Evolutionary conservation across 2,113 vertebrate species (phyloP), one percentile per base, ranked within the genome.

Genomic region (Cariama cristata): DNA sequence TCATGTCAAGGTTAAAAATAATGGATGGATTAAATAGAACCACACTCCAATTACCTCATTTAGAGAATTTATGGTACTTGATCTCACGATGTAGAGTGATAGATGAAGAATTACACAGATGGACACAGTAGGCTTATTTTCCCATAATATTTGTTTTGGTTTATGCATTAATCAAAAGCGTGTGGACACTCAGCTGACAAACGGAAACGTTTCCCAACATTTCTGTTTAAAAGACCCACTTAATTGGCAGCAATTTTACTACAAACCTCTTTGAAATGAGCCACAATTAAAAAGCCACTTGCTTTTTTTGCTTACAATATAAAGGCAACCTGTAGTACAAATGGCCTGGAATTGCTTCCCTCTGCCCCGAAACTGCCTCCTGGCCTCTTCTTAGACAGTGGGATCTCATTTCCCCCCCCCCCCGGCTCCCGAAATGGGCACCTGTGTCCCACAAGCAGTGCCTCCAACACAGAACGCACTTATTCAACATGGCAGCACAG

Each of bases 1-100:
- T 40, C 18, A 4, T 2, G 71, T 90, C 88, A 92, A 92, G 90
- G 90, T 96, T 92, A 96, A 62, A 93, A 86, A 67, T 77, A 71
- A 93, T 3, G 79, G 44, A 47, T 55, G 79, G 71, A 55, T 97
- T 88, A 80, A 92, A 72, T 21, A 58, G 71, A 80, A 52, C 35
- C 58, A 14, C 71, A 10, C 28, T 62, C 35, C 85, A 53, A 33
- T 88, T 12, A 58, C 62, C 64, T 64, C 69, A 20, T 14, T 14
- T 2, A 8, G 68, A 53, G 59, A 59, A 93, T 50, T 55, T 9
- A 66, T 42, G 71, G 53, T 14, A 0, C 87, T 82, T 3, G 33
- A 45, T 66, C 47, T 66, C 58, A 35, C 49, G 18, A 69, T 0
- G 35, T 3, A 20, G 49, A 66, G 50, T 17, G n/a, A 50, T 2